Conservation (phyloP, 1,140 invertebrate genomes). For the Telenomus remus region DNA sequence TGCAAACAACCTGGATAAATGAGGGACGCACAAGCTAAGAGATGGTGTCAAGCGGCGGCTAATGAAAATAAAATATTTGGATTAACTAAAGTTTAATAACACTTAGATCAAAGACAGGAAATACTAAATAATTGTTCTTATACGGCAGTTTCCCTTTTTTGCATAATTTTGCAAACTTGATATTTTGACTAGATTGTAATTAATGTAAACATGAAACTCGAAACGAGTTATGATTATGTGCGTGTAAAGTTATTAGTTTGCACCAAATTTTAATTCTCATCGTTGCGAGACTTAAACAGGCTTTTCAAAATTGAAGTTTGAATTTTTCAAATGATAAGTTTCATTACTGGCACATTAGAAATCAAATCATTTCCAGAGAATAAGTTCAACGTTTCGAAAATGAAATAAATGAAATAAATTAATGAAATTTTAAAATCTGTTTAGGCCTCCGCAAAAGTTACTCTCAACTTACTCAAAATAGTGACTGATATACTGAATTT, state of each 20-base stretch:
- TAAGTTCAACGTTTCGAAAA: neutral
- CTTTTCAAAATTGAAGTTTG: slow-evolving; percentile 1
- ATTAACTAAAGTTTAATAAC: too few species aligned
- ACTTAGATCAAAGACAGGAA: neutral
- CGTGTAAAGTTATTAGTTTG: slow-evolving; percentile 46
- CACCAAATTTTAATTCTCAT: slow-evolving; percentile 34
- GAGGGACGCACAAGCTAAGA: neutral
- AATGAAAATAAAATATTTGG: slow-evolving; percentile 12
- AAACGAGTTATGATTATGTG: slow-evolving; percentile 50
- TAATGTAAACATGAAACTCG: slow-evolving; percentile 39
- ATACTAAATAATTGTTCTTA: too few species aligned
- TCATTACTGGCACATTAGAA: neutral
- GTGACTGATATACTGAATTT: slow-evolving; percentile 30
- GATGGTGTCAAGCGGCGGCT: slow-evolving; percentile 11
- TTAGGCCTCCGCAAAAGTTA: slow-evolving; percentile 17
- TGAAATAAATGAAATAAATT: neutral
- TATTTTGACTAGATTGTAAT: neutral
- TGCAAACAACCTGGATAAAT: slow-evolving; percentile 40
- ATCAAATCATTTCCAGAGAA: neutral
- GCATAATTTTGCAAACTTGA: too few species aligned
- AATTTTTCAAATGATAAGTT: slow-evolving; percentile 1
- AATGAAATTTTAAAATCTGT: slow-evolving; percentile 22
- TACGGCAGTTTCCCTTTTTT: too few species aligned
- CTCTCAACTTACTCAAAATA: slow-evolving; percentile 17
- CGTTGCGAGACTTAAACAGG: slow-evolving; percentile 38